Evolutionary conservation across 2,797 vertebrate genomes (phyloP), one percentile per base, ranked within the genome.

Genomic region (Rousettus madagascariensis): DNA sequence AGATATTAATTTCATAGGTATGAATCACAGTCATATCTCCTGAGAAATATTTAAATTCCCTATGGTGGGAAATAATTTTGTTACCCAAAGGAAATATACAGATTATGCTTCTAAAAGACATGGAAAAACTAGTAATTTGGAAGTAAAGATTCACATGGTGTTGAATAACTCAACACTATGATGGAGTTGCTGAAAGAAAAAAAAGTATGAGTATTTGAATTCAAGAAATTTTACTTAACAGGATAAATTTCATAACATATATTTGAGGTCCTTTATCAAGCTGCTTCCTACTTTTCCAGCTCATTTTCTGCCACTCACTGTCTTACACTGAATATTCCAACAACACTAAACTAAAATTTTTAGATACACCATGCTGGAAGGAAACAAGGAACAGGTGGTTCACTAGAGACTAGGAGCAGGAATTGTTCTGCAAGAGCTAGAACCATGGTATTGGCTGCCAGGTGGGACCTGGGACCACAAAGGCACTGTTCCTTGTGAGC

Each of bases 61-160:
- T 33, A 51, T 33, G n/a, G 6, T 41, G 7, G 30, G 66, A 36
- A 91, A 74, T 84, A 86, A 69, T 65, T 89, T 91, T 85, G 30
- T 91, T 92, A 26, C 30, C 28, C 38, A 66, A 90, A 96, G 30
- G 51, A 95, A 96, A 95, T 71, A 83, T 24, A 65, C 0, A 59
- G 16, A 49, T 4, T 22, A 36, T 94, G 80, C 6, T 87, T 71
- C 59, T 92, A 82, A 95, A 96, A 78, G 22, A 51, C 26, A 57
- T 77, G 30, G 41, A 72, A 65, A 95, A 71, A 38, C 13, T 86
- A 10, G 12, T 69, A 65, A 79, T 92, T 83, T 94, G 33, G 43
- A 95, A 94, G 55, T 53, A 85, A 95, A 51, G 43, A 88, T 95
- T 96, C 17, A 61, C 17, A 87, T 75, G 63, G 46, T 72, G 68